Percentiles rank a stretch among this genome's conserved stretches.
These are phyloP conservation scores for Tinea semifulvella DNA, from an alignment of 2,888 invertebrate species.

Conservation along the genomic window DNA sequence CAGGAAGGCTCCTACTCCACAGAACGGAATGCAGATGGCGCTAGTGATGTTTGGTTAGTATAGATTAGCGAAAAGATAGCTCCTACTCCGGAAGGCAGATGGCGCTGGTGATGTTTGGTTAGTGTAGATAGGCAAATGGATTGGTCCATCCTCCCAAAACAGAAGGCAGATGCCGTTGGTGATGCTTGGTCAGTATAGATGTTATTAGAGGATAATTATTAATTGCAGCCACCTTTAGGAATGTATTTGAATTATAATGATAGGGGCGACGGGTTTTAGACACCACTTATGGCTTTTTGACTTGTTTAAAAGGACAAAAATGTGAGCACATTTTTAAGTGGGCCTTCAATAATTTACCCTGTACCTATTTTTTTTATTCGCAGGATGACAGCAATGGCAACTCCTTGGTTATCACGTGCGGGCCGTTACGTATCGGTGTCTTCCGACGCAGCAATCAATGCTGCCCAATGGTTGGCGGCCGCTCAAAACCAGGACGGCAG, in stretches of 20 bases:
- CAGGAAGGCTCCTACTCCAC: constrained; percentile 89
- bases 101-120: too few relatives aligned
- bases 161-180: constrained; percentile 68
- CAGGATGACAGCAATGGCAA: constrained; percentile 53
- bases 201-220: too few relatives aligned
- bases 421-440: constrained; percentile 43
- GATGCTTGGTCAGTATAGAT: constrained; percentile 81
- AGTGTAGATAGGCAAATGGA: constrained; percentile 84
- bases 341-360: too few relatives aligned
- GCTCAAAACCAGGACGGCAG: constrained; percentile 78
- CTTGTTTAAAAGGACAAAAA: too few relatives aligned
- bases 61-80: too few relatives aligned
- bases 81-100: too few relatives aligned
- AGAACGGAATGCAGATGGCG: constrained; percentile 70
- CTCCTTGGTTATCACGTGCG: constrained; percentile 48
- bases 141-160: constrained; percentile 86
- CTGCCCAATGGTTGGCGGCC: constrained; percentile 79
- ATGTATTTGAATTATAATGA: too few relatives aligned
- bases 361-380: neutral
- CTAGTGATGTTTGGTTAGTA: constrained; percentile 82
- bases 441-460: constrained; percentile 43
- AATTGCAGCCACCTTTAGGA: too few relatives aligned
- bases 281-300: too few relatives aligned
- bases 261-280: too few relatives aligned
- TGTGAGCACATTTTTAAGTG: too few relatives aligned